Evolutionary conservation across 2,888 invertebrate genomes (phyloP).

Genomic region (Perizoma flavofasciatum): DNA sequence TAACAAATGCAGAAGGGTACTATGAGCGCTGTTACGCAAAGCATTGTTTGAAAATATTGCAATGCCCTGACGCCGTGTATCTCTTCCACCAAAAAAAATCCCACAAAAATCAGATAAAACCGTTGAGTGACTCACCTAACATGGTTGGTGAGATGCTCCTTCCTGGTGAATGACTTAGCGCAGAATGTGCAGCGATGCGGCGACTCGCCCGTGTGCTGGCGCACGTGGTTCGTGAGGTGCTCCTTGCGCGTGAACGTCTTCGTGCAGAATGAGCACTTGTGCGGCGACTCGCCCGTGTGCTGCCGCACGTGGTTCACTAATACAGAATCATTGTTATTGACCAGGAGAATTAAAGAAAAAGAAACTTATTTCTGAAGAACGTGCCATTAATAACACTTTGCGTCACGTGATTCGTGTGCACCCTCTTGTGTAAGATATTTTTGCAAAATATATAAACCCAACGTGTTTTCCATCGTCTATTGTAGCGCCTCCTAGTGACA

Average conservation of each 20-base stretch:
- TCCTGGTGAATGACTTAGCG: constrained; percentile 92
- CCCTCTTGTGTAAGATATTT: too few relatives aligned
- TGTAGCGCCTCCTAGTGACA: too few relatives aligned
- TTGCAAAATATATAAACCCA: too few relatives aligned
- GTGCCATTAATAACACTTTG: too few relatives aligned
- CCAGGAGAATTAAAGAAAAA: too few relatives aligned
- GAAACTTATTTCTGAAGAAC: too few relatives aligned
- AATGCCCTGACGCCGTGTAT: not conserved
- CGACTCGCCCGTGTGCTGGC: constrained; percentile 94
- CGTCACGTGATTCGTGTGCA: too few relatives aligned
- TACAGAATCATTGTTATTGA: too few relatives aligned
- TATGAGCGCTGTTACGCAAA: too few relatives aligned
- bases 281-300: constrained; percentile 91
- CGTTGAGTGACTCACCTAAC: constrained; percentile 80
- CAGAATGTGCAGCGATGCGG: constrained; percentile 94
- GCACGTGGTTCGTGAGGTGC: constrained; percentile 92
- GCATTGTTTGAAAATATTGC: too few relatives aligned
- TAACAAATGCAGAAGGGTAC: too few relatives aligned
- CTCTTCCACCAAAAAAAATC: not conserved
- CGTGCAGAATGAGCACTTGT: constrained; percentile 90
- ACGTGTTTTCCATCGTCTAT: too few relatives aligned
- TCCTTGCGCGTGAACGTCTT: constrained; percentile 92
- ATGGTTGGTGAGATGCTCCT: constrained; percentile 94
- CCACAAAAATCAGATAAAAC: constrained; percentile 11
- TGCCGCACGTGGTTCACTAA: constrained; percentile 88